These are phyloP conservation scores for Ciona savignyi DNA, from an alignment of 23 tunicate genomes.

Conservation along the genomic window DNA sequence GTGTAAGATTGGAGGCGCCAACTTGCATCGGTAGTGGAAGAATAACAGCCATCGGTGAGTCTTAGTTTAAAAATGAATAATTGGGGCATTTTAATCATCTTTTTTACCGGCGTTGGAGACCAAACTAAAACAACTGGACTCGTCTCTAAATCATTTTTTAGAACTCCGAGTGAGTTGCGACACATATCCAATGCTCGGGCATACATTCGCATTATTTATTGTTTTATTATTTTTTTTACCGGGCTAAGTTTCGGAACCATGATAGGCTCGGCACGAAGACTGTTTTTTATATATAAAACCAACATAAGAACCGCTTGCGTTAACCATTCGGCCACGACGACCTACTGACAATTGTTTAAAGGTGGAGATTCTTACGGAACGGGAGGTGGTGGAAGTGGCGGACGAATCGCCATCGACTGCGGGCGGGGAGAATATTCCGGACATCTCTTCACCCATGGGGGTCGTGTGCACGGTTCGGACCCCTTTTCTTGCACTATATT, in stretches of 20 bases:
- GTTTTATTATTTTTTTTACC: no score
- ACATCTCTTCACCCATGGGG: conserved; percentile 11
- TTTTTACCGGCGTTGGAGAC: no score
- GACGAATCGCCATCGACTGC: conserved; percentile 18
- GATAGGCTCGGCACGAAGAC: no score
- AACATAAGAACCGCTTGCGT: neutral
- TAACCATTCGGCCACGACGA: neutral
- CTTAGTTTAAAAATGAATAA: no score
- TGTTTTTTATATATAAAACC: neutral
- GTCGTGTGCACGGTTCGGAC: conserved; percentile 5
- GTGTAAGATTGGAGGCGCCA: conserved; percentile 11
- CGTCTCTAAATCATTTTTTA: no score
- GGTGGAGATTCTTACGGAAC: conserved; percentile 9
- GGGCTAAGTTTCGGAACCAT: no score
- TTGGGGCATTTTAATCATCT: neutral
- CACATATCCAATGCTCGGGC: no score
- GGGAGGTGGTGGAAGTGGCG: conserved; percentile 31
- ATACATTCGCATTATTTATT: no score
- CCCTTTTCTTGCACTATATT: no score
- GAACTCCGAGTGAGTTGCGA: no score
- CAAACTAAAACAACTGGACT: no score
- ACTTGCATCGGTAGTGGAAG: conserved; percentile 15
- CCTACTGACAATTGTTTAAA: neutral
- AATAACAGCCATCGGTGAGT: conserved; percentile 7
- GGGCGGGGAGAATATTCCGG: conserved; percentile 3